Evolutionary conservation across 2,888 invertebrate genomes (phyloP).

Genomic region (Andrena minutula): DNA sequence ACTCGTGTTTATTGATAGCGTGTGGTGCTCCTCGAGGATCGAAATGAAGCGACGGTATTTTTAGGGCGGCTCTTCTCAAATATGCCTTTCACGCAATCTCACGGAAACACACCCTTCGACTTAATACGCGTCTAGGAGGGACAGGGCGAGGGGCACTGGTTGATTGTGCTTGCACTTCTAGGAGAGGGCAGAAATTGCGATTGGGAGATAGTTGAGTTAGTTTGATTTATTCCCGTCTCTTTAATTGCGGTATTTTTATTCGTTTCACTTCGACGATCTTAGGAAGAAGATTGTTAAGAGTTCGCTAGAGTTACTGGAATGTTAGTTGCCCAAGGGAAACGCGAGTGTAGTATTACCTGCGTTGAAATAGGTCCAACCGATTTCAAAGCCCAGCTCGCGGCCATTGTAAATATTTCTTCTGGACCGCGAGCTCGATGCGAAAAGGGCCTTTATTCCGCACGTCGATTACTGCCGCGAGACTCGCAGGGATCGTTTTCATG

Average conservation of each 20-base stretch:
- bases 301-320: not conserved
- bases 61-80: conserved; percentile 34
- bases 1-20: conserved; percentile 53
- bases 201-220: no score
- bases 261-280: no score
- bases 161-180: not conserved
- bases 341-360: not conserved
- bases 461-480: conserved; percentile 66
- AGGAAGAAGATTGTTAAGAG: no score
- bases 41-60: conserved; percentile 37
- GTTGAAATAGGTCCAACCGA: not conserved
- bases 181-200: no score
- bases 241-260: no score
- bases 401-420: not conserved
- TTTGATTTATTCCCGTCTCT: no score
- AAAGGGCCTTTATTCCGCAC: conserved; percentile 24
- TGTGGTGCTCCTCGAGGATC: not conserved
- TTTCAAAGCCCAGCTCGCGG: not conserved
- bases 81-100: conserved; percentile 43
- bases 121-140: not conserved
- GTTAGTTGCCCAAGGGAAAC: not conserved
- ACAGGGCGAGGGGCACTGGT: not conserved
- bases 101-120: conserved; percentile 27
- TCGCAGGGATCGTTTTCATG: conserved; percentile 65
- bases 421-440: not conserved